Base-by-base conservation (phyloP, 2,888 invertebrate genomes). In the Laothoe populi region DNA sequence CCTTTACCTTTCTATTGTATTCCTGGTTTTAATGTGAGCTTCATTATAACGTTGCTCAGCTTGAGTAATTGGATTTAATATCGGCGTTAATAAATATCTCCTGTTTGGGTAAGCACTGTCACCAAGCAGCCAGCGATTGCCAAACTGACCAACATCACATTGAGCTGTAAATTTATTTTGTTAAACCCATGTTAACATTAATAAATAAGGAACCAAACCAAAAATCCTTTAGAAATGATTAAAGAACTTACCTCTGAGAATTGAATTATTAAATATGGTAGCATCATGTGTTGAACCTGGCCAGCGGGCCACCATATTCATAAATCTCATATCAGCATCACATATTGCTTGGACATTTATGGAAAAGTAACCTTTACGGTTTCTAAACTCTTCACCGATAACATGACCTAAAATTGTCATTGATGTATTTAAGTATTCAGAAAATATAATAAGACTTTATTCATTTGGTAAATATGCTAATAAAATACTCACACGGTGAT, bases 1-100 rank as follows among this genome's bases (percentile, higher is more conserved):
- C n/a, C n/a, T n/a, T n/a, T 64, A 71, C 71, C 68, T 63, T 67
- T 70, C 68, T 53, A 70, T 70, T 19, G 21, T 8, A 48, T 71
- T 69, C 62, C 64, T 62, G 24, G 65, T 67, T 64, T 42, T 57
- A 44, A 62, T 64, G 21, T 68, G 66, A 31, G 66, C 66, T 42
- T 68, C 68, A 65, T 68, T 68, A 24, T 66, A 67, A 2, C n/a
- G 16, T 11, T 61, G 35, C 40, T 69, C 62, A 44, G 16, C 38
- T 10, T 10, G 10, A 21, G 23, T 59, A 2, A 7, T 4, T 19
- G 65, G 64, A 57, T 69, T 63, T 19, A 66, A 23, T 1, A 67
- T 2, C 7, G 67, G 67, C 57, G 67, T 67, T 10, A 69, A 46
- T 24, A 69, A 48, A 53, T 69, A 67, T 0, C 63, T 57, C 59